phyloP scores from a whole-genome alignment of 2,113 vertebrate species.

The Rhinogobius similis region DNA sequence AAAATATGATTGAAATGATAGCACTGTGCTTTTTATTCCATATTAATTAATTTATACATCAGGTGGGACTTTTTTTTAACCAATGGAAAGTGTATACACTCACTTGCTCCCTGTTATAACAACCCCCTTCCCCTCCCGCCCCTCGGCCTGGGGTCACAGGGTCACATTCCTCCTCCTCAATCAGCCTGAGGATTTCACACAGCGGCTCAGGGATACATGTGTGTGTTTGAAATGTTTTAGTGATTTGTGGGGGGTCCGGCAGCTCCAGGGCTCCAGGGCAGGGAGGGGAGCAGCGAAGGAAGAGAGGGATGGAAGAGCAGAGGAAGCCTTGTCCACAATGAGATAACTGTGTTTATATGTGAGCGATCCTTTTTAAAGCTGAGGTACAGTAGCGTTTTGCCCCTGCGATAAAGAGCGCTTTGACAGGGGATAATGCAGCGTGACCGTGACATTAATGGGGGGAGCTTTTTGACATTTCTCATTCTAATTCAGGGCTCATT shows the following conservation, averaged over 20 bases:
- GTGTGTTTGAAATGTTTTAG: constrained; percentile 52
- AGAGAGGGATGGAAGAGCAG: constrained; percentile 3
- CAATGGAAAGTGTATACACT: constrained; percentile 59
- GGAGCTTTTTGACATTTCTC: constrained; percentile 3
- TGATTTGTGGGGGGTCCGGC: constrained; percentile 62
- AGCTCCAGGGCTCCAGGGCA: constrained; percentile 21
- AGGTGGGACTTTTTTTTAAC: constrained; percentile 39
- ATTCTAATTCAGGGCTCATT: background rate
- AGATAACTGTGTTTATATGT: constrained; percentile 8
- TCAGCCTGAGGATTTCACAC: constrained; percentile 77
- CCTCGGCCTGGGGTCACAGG: constrained; percentile 57
- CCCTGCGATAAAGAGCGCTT: background rate
- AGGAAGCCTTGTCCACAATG: constrained; percentile 5
- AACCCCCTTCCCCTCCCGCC: constrained; percentile 60
- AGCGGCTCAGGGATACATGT: constrained; percentile 41
- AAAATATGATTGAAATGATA: background rate
- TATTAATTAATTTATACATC: constrained; percentile 22
- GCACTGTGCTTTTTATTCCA: constrained; percentile 20
- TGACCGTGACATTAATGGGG: background rate
- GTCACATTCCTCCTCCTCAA: constrained; percentile 75
- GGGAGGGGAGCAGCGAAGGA: constrained; percentile 26
- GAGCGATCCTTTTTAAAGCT: background rate
- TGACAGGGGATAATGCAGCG: background rate
- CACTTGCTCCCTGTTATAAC: constrained; percentile 51
- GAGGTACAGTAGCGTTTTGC: background rate